Percentiles rank a stretch among this genome's conserved stretches.
Conservation (phyloP, 2,797 vertebrate species). For the Syndactyla subalaris region DNA sequence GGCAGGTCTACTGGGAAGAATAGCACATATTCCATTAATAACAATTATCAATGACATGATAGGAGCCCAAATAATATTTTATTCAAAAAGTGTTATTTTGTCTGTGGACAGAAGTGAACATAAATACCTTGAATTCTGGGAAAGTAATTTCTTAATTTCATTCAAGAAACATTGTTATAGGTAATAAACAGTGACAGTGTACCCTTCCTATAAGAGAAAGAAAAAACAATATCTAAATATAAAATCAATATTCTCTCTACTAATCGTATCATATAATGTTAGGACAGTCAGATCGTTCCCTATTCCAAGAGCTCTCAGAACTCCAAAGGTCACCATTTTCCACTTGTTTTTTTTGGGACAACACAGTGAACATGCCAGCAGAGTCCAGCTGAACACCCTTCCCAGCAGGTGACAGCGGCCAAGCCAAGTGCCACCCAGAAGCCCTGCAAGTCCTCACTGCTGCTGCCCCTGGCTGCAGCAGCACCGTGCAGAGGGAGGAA, state of each 20-base stretch:
- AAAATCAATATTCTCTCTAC: neutral
- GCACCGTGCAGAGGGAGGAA: neutral
- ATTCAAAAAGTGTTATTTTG: constrained; percentile 11
- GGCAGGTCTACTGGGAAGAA: constrained; percentile 50
- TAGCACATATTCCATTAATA: constrained; percentile 63
- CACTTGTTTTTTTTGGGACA: neutral
- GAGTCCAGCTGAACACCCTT: neutral
- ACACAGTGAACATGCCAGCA: rapidly evolving
- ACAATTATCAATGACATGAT: constrained; percentile 49
- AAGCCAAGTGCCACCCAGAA: neutral
- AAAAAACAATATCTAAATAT: neutral
- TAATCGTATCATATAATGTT: neutral
- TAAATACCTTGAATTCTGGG: neutral
- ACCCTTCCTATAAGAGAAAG: neutral
- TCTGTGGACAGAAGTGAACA: constrained; percentile 2
- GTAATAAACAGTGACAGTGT: neutral
- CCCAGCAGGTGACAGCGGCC: neutral
- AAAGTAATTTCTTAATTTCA: neutral
- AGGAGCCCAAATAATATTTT: constrained; percentile 11
- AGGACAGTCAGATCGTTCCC: neutral
- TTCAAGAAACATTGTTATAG: neutral
- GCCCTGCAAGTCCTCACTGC: rapidly evolving
- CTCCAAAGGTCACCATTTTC: neutral
- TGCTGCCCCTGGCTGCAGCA: neutral
- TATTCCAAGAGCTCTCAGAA: neutral